These are phyloP conservation scores for Meteorus sp. DNA, from an alignment of 1,140 invertebrate species.

Conservation along the genomic window DNA sequence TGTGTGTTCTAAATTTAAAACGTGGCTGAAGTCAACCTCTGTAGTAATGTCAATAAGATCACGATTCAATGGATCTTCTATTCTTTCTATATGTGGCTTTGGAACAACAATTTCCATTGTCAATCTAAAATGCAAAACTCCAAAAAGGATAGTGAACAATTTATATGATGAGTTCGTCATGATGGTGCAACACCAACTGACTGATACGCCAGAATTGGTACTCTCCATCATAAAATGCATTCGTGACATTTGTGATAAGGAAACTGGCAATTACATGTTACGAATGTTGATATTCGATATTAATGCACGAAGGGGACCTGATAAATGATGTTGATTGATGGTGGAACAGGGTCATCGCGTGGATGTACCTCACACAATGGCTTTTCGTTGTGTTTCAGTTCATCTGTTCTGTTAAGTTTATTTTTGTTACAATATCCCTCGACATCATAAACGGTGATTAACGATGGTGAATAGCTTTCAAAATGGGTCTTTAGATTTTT, in stretches of 20 bases:
- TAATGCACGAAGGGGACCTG: slow-evolving; percentile 7
- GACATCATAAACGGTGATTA: slow-evolving; percentile 5
- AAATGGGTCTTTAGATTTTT: background rate
- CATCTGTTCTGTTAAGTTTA: background rate
- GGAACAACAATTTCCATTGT: slow-evolving; percentile 8
- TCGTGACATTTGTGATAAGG: slow-evolving; percentile 7
- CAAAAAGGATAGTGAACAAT: background rate
- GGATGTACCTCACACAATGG: too few species aligned
- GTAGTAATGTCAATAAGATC: background rate
- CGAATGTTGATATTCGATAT: background rate
- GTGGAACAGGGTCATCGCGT: slow-evolving; percentile 1
- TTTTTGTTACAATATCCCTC: background rate
- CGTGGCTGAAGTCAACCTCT: too few species aligned
- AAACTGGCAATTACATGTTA: background rate
- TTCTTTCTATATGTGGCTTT: background rate
- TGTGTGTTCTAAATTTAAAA: background rate
- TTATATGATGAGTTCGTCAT: background rate
- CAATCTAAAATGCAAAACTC: background rate
- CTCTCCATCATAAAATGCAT: background rate
- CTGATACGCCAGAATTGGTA: background rate
- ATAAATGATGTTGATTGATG: slow-evolving; percentile 6
- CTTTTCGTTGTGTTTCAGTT: too few species aligned
- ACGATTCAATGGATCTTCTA: slow-evolving; percentile 17
- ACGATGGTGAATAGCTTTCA: background rate
- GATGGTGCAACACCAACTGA: background rate